These are phyloP conservation scores for Apaloderma vittatum DNA, from an alignment of 2,113 vertebrate species.

Conservation along the genomic window DNA sequence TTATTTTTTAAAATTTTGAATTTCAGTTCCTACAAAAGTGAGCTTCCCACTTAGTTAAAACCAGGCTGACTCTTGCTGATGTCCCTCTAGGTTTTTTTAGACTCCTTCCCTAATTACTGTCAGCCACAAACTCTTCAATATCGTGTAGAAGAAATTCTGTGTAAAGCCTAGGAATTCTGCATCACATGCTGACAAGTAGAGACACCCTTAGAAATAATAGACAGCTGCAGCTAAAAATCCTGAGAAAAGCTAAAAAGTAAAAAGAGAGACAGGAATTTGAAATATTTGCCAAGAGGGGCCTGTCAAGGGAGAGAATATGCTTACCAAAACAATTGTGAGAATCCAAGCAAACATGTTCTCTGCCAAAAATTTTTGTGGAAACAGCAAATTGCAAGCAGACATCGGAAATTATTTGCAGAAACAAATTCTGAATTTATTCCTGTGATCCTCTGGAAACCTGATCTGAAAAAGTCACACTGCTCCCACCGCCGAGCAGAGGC, in stretches of 20 bases:
- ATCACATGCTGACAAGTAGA: neutral
- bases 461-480: neutral
- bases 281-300: constrained; percentile 56
- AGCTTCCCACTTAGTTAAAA: neutral
- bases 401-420: neutral
- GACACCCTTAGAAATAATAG: neutral
- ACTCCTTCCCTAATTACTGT: neutral
- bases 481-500: neutral
- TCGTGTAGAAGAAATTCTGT: neutral
- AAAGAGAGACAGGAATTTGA: constrained; percentile 38
- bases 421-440: neutral
- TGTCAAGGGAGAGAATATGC: constrained; percentile 44
- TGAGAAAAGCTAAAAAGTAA: neutral
- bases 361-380: constrained; percentile 50
- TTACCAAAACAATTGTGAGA: constrained; percentile 49
- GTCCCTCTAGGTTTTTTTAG: neutral
- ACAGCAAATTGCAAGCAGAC: constrained; percentile 50
- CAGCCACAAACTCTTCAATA: neutral
- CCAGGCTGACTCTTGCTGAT: neutral
- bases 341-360: constrained; percentile 49
- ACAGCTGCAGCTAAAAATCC: constrained; percentile 1
- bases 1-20: neutral
- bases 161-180: neutral
- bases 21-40: neutral
- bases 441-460: neutral